A percentile compares a stretch with the other conserved stretches of the same genome.
phyloP scores from a whole-genome alignment of 1,140 invertebrate species.

The Ptiloglossa arizonensis region DNA sequence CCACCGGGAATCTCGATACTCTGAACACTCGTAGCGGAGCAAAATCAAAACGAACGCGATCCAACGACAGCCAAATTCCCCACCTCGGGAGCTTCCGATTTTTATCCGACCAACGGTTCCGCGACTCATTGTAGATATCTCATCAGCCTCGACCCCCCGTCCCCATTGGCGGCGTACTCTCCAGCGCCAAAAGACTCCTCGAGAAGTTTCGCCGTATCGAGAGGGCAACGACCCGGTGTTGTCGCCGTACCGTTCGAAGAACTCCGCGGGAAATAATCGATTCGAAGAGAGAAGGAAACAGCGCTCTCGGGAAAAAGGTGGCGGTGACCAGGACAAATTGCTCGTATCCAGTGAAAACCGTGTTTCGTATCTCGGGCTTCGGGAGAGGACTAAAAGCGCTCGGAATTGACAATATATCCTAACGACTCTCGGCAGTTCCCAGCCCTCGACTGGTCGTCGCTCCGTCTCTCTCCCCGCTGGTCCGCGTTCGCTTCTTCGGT shows the following conservation, averaged over 20 bases:
- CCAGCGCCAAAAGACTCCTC: background rate
- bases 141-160: constrained; percentile 1
- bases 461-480: background rate
- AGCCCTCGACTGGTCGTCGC: constrained; percentile 17
- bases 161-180: too few relatives aligned
- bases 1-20: background rate
- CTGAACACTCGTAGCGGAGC: background rate
- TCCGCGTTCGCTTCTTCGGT: too few relatives aligned
- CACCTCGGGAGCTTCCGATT: too few relatives aligned
- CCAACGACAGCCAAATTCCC: background rate
- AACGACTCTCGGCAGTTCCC: constrained; percentile 53
- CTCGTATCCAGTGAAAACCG: constrained; percentile 68
- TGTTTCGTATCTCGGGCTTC: constrained; percentile 25
- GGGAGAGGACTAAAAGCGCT: constrained; percentile 34
- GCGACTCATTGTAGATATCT: constrained; percentile 36
- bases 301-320: background rate
- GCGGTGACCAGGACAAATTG: constrained; percentile 56
- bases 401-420: constrained; percentile 63
- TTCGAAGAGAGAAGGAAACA: background rate
- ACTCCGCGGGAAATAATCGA: background rate
- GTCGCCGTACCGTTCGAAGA: background rate
- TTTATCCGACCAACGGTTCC: background rate
- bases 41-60: constrained; percentile 28
- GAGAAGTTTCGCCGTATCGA: background rate
- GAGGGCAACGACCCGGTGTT: background rate